Conservation (phyloP, 2,888 invertebrate species). For the Zhengitettix transpicula region DNA sequence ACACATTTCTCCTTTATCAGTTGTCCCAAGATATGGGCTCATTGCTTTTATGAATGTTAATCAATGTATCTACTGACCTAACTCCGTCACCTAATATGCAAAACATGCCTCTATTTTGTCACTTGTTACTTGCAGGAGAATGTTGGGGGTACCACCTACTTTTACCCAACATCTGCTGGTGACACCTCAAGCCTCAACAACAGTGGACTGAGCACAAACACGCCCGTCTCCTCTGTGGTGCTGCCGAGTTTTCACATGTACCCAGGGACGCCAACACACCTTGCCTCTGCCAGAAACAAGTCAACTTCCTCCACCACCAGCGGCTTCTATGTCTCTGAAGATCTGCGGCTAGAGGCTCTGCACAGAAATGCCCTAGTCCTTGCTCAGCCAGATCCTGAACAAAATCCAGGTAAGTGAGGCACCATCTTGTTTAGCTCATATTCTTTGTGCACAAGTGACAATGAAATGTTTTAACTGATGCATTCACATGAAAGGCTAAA, state of each 20-base stretch:
- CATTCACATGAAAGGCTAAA: not conserved
- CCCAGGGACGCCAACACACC: constrained; percentile 42
- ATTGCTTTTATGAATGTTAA: too few species aligned
- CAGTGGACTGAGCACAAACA: constrained; percentile 2
- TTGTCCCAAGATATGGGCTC: too few species aligned
- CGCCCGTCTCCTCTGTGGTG: constrained; percentile 8
- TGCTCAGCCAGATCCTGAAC: constrained; percentile 53
- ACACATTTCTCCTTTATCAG: too few species aligned
- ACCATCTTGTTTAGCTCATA: not conserved
- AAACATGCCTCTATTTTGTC: too few species aligned
- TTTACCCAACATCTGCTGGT: constrained; percentile 47
- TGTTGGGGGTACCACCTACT: constrained; percentile 89
- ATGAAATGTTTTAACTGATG: not conserved
- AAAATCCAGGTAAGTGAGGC: constrained; percentile 31
- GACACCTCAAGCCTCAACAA: constrained; percentile 1
- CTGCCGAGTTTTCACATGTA: constrained; percentile 36
- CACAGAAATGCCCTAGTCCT: constrained; percentile 56
- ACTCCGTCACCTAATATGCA: too few species aligned
- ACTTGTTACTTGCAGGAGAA: constrained; percentile 44
- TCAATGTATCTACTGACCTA: too few species aligned
- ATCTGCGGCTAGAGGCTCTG: constrained; percentile 60
- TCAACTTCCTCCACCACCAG: constrained; percentile 21
- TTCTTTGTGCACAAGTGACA: not conserved
- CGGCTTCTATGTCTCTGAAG: constrained; percentile 72
- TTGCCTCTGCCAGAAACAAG: constrained; percentile 23